Evolutionary conservation across 2,888 invertebrate genomes (phyloP).

Genomic region (Aphelenchoides bicaudatus): DNA sequence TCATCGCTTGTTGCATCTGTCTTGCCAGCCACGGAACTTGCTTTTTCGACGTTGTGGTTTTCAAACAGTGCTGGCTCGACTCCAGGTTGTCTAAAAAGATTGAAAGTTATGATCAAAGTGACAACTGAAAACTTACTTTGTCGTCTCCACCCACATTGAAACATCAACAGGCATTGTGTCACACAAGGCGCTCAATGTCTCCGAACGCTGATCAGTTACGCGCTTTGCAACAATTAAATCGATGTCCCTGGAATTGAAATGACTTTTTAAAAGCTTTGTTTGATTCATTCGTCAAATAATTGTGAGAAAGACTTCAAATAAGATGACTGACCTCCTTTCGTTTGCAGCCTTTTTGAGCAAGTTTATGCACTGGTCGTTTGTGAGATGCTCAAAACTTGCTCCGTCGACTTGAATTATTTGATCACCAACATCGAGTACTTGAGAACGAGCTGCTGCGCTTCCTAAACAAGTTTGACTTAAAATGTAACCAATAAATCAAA

Average conservation of each 20-base stretch:
- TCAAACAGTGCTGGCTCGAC: constrained; percentile 13
- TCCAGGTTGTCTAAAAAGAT: constrained; percentile 17
- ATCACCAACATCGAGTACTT: constrained; percentile 52
- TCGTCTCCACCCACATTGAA: constrained; percentile 42
- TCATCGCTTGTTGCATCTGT: constrained; percentile 37
- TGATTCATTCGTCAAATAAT: neutral
- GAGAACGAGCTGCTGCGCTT: constrained; percentile 45
- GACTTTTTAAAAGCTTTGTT: neutral
- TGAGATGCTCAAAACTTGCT: constrained; percentile 51
- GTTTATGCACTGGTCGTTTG: constrained; percentile 42
- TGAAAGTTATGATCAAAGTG: constrained; percentile 5
- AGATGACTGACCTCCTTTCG: constrained; percentile 14
- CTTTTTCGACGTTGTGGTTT: neutral
- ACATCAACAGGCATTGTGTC: constrained; percentile 56
- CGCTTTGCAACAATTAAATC: constrained; percentile 19
- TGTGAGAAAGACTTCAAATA: too few species aligned
- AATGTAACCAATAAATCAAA: neutral
- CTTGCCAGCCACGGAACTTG: neutral
- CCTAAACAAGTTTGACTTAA: constrained; percentile 17
- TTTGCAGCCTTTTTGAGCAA: constrained; percentile 35
- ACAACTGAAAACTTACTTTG: constrained; percentile 26
- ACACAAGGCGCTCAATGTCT: constrained; percentile 44
- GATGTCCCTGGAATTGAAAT: constrained; percentile 13
- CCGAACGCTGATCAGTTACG: constrained; percentile 38
- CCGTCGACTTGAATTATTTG: constrained; percentile 54